Base-by-base conservation (phyloP, 2,888 invertebrate genomes). In the Pardosa pseudoannulata region DNA sequence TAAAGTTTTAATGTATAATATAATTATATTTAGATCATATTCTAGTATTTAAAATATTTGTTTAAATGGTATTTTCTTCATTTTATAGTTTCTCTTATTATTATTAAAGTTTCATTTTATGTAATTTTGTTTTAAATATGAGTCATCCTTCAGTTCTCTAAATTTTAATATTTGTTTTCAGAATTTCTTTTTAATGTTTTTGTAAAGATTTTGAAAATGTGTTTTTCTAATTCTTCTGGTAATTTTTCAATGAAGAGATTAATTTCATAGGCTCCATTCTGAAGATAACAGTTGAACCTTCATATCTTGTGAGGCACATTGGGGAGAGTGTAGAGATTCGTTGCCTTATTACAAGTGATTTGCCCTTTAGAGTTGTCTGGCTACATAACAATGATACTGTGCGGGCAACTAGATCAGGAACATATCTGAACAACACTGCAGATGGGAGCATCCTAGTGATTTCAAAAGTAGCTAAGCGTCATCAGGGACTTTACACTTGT, bases 361-460 rank as follows among this genome's bases (percentile, higher is more conserved):
- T 23, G 11, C 87, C 87, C 16, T 87, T 71, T 65, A 74, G 87
- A 32, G 80, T 87, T 29, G 72, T 80, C 27, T 87, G 87, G 87
- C 79, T 87, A 5, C 87, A 87, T 65, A 87, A 87, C 79, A 87
- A 87, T 65, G 79, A 87, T 27, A 87, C 87, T 11, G 71, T 87
- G 27, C 68, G 56, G 70, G 56, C 65, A 11, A 39, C 80, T 27
- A 70, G 68, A 50, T 76, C 73, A n/a, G 75, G 80, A 39, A 65
- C 36, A 28, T 64, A 39, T 50, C 62, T 87, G 65, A 87, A 79
- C 80, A 71, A 76, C 29, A 79, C 80, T 36, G 87, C 75, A 23
- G 65, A 75, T 13, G 87, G 80, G n/a, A 87, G 87, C 65, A 65
- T 31, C 29, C 56, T 87, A 27, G 13, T 64, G 0, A 75, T 87